These are phyloP conservation scores for Tachycineta bicolor DNA, from an alignment of 2,113 vertebrate species.

Conservation along the genomic window DNA sequence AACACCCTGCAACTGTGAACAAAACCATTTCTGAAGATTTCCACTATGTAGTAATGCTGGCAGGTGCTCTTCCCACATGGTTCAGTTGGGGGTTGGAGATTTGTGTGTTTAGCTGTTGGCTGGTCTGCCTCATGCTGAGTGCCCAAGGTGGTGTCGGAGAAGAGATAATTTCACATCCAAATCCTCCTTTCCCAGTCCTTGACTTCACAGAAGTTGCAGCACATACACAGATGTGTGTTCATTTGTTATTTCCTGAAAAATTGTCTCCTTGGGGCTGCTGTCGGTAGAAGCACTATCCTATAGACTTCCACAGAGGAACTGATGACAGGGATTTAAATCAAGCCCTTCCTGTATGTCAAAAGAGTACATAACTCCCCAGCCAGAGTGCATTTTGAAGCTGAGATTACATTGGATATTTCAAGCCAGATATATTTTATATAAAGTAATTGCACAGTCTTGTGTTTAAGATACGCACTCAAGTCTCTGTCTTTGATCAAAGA, in stretches of 20 bases:
- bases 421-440: constrained; percentile 33
- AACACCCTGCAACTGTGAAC: neutral
- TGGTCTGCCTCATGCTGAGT: neutral
- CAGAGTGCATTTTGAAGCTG: constrained; percentile 17
- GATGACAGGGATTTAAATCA: constrained; percentile 27
- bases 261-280: neutral
- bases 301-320: neutral
- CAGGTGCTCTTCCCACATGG: neutral
- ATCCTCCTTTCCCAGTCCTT: neutral
- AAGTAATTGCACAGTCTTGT: constrained; percentile 14
- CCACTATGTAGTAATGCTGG: neutral
- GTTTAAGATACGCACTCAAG: neutral
- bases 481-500: constrained; percentile 26
- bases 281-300: neutral
- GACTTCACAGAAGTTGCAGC: neutral
- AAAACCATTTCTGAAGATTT: neutral
- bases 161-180: neutral
- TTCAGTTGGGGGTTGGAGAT: neutral
- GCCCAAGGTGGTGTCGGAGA: neutral
- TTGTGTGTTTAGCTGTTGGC: neutral
- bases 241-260: constrained; percentile 26
- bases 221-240: neutral
- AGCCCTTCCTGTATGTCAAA: neutral
- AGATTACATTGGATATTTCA: constrained; percentile 4
- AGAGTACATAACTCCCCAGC: neutral